A percentile compares a stretch with the other conserved stretches of the same genome.
phyloP scores from a whole-genome alignment of 1,140 invertebrate species.

The Bombus soroeensis region DNA sequence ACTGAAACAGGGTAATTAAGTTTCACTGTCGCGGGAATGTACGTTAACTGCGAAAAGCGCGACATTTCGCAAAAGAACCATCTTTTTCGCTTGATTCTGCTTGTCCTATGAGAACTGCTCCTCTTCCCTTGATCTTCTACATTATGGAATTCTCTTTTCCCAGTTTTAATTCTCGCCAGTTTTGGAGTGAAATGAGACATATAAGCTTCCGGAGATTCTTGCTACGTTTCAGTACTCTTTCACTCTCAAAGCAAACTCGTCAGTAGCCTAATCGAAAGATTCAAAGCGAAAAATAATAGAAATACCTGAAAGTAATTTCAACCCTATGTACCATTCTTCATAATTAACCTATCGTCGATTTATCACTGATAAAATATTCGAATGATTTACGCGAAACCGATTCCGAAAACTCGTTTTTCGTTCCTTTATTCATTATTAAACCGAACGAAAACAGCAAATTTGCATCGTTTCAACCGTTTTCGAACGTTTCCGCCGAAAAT shows the following conservation, averaged over 20 bases:
- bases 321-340: neutral
- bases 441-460: neutral
- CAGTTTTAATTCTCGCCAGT: neutral
- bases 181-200: neutral
- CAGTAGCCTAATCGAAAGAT: neutral
- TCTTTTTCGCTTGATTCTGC: neutral
- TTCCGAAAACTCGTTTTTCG: neutral
- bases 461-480: neutral
- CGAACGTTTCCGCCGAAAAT: neutral
- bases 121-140: neutral
- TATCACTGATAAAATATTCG: neutral
- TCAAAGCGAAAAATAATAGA: neutral
- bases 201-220: neutral
- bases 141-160: neutral
- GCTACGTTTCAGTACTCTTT: neutral
- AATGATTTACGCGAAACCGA: neutral
- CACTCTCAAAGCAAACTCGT: neutral
- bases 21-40: conserved; percentile 33
- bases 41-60: neutral
- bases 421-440: neutral
- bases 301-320: neutral
- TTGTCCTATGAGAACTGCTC: neutral
- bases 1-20: conserved; percentile 61
- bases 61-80: neutral
- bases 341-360: neutral